Evolutionary conservation across 2,888 invertebrate genomes (phyloP).

Genomic region (Hyalella azteca): DNA sequence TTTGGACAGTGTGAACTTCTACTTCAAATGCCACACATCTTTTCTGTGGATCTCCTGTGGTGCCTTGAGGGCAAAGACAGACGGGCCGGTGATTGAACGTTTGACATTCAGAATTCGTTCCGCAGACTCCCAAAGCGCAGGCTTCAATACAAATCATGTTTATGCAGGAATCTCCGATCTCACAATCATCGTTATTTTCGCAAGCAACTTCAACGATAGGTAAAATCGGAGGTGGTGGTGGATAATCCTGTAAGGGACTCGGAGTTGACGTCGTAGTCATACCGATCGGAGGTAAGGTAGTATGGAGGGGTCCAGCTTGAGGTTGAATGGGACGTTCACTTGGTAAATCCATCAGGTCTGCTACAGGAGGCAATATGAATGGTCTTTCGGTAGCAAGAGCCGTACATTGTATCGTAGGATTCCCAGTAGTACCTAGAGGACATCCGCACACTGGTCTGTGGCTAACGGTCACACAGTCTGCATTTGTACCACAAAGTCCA

Average conservation of each 20-base stretch:
- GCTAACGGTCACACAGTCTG: constrained; percentile 75
- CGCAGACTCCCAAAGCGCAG: constrained; percentile 60
- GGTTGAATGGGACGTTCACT: constrained; percentile 37
- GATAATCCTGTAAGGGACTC: not conserved
- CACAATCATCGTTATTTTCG: constrained; percentile 59
- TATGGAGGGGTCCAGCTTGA: not conserved
- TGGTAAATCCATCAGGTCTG: constrained; percentile 2
- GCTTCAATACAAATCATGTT: constrained; percentile 51
- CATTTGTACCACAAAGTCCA: constrained; percentile 68
- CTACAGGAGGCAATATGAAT: constrained; percentile 37
- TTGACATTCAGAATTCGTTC: constrained; percentile 65
- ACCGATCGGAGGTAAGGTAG: not conserved
- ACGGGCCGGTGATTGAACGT: constrained; percentile 79
- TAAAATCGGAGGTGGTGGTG: constrained; percentile 15
- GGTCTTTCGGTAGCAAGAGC: constrained; percentile 40
- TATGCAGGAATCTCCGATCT: constrained; percentile 59
- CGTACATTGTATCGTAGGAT: constrained; percentile 46
- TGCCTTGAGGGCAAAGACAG: constrained; percentile 68
- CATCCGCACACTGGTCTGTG: constrained; percentile 64
- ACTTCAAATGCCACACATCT: constrained; percentile 55
- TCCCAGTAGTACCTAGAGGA: constrained; percentile 51
- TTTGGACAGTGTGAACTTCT: constrained; percentile 9
- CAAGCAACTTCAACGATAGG: constrained; percentile 42
- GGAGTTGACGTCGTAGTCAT: not conserved
- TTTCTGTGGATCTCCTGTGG: constrained; percentile 52